Evolutionary conservation across 2,113 vertebrate species (phyloP).

Genomic region (Gambusia holbrooki): DNA sequence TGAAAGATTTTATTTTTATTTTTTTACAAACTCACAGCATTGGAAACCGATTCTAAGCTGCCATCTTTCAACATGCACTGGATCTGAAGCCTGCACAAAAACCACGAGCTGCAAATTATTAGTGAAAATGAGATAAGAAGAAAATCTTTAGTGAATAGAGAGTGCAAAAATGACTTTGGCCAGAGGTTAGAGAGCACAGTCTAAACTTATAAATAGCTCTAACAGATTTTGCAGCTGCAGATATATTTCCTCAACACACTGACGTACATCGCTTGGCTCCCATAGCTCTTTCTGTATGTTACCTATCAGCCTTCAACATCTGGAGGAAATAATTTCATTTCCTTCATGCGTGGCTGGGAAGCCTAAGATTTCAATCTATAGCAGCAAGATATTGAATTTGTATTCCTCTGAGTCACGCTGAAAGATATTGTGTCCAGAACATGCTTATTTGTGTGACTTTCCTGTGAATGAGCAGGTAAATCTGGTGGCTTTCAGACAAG

Average conservation of each 20-base stretch:
- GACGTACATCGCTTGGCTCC: slow-evolving; percentile 2
- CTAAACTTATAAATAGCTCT: slow-evolving; percentile 17
- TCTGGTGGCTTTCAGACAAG: slow-evolving; percentile 5
- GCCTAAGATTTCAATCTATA: slow-evolving; percentile 26
- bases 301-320: slow-evolving; percentile 31
- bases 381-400: slow-evolving; percentile 37
- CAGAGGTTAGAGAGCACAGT: slow-evolving; percentile 1
- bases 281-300: slow-evolving; percentile 17
- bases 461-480: slow-evolving; percentile 18
- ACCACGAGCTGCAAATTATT: slow-evolving; percentile 4
- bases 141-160: slow-evolving; percentile 12
- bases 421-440: slow-evolving; percentile 20
- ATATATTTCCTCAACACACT: slow-evolving; percentile 3
- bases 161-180: not conserved
- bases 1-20: too few species aligned
- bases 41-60: not conserved
- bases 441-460: slow-evolving; percentile 28
- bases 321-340: slow-evolving; percentile 50
- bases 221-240: not conserved
- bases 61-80: not conserved
- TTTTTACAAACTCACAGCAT: not conserved
- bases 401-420: slow-evolving; percentile 29
- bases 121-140: not conserved
- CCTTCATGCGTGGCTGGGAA: slow-evolving; percentile 3
- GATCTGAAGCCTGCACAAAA: not conserved